Conservation (phyloP, 2,888 invertebrate genomes). For the Protophormia terraenovae region DNA sequence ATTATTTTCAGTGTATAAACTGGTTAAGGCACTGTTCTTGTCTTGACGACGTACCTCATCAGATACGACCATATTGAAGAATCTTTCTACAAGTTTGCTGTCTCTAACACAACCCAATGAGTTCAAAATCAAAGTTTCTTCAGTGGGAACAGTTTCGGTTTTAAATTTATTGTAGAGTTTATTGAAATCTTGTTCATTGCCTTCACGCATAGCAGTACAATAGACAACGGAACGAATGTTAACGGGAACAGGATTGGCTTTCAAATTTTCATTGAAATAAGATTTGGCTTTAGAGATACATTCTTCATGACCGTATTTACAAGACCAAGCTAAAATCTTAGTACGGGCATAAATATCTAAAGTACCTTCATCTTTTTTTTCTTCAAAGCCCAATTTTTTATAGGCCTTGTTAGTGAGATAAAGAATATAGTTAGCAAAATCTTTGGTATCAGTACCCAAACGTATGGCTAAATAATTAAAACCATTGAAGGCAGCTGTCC, state of each 20-base stretch:
- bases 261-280: constrained; percentile 77
- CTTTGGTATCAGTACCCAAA: constrained; percentile 73
- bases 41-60: constrained; percentile 79
- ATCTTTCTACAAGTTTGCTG: constrained; percentile 82
- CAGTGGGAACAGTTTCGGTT: constrained; percentile 85
- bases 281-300: constrained; percentile 83
- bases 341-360: constrained; percentile 84
- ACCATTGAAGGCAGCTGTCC: constrained; percentile 85
- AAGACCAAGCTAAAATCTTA: constrained; percentile 85
- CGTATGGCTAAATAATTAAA: constrained; percentile 79
- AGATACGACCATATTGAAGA: constrained; percentile 82
- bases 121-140: constrained; percentile 85
- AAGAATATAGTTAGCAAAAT: constrained; percentile 81
- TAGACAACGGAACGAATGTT: constrained; percentile 88
- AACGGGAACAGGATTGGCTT: constrained; percentile 81
- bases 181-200: constrained; percentile 85
- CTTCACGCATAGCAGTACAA: constrained; percentile 88
- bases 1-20: constrained; percentile 83
- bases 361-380: constrained; percentile 81
- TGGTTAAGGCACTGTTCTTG: constrained; percentile 77
- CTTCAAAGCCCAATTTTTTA: constrained; percentile 82
- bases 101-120: constrained; percentile 87
- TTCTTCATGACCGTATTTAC: constrained; percentile 84
- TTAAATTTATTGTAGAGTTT: constrained; percentile 85
- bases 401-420: constrained; percentile 82